Conservation (phyloP, 1,140 invertebrate species). For the Bombus superbus region DNA sequence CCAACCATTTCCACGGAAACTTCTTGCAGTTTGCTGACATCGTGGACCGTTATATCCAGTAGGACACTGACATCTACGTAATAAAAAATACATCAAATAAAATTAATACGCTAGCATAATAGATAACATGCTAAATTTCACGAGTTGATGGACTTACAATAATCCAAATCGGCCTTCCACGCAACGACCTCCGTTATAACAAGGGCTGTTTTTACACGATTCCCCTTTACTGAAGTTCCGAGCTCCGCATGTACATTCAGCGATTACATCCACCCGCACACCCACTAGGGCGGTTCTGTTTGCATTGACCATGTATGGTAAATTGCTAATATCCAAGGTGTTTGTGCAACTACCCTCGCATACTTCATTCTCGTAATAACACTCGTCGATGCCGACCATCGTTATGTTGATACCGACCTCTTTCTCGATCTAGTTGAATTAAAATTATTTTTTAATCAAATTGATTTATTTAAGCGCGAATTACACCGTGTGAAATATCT, state of each 20-base stretch:
- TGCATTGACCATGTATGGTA: conserved; percentile 97
- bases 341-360: conserved; percentile 98
- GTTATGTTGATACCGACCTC: conserved; percentile 97
- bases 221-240: conserved; percentile 95
- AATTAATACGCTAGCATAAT: neutral
- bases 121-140: neutral
- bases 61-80: conserved; percentile 91
- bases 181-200: conserved; percentile 97
- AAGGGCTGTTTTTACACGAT: conserved; percentile 94
- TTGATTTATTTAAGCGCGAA: neutral
- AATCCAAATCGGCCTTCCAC: conserved; percentile 93
- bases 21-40: conserved; percentile 97
- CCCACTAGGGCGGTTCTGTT: conserved; percentile 98
- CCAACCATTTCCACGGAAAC: conserved; percentile 96
- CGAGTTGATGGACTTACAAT: conserved; percentile 82
- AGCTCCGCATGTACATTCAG: conserved; percentile 95
- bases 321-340: conserved; percentile 92
- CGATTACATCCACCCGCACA: conserved; percentile 93
- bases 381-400: conserved; percentile 99
- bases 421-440: conserved; percentile 89
- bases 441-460: neutral
- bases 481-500: too few species aligned
- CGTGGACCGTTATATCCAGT: conserved; percentile 95
- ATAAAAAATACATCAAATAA: neutral
- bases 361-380: conserved; percentile 96